Percentiles rank a stretch among this genome's conserved stretches.
Conservation (phyloP, 2,888 invertebrate species). For the Drosophila colorata region DNA sequence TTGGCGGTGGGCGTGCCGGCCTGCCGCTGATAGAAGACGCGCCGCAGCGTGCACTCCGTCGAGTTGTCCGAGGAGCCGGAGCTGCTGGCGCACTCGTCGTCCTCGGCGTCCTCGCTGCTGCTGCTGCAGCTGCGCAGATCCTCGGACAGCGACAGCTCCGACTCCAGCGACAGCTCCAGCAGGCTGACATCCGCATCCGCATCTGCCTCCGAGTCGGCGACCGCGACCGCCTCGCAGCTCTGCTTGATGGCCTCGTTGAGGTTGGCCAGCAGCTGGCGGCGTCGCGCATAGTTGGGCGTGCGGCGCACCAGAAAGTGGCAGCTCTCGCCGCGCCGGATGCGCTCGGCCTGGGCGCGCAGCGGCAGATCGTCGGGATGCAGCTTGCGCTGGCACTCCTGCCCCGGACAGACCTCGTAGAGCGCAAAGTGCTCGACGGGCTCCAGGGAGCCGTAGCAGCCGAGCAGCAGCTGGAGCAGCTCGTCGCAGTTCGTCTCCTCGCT, state of each 20-base stretch:
- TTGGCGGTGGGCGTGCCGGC: not conserved
- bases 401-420: slow-evolving; percentile 92
- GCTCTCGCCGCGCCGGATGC: slow-evolving; percentile 89
- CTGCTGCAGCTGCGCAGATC: slow-evolving; percentile 75
- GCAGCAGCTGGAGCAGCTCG: slow-evolving; percentile 92
- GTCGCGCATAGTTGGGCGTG: slow-evolving; percentile 90
- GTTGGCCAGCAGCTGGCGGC: slow-evolving; percentile 84
- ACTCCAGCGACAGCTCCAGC: slow-evolving; percentile 82
- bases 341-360: slow-evolving; percentile 90
- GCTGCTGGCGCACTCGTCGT: slow-evolving; percentile 77
- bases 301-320: slow-evolving; percentile 94
- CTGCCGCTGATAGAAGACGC: slow-evolving; percentile 58
- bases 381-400: slow-evolving; percentile 94
- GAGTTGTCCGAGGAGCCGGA: slow-evolving; percentile 82
- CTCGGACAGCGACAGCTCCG: slow-evolving; percentile 75
- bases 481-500: slow-evolving; percentile 95
- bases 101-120: slow-evolving; percentile 71
- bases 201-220: slow-evolving; percentile 11
- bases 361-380: slow-evolving; percentile 95
- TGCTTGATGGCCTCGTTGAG: slow-evolving; percentile 77
- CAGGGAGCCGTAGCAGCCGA: slow-evolving; percentile 93
- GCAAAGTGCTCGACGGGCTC: slow-evolving; percentile 95
- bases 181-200: slow-evolving; percentile 67
- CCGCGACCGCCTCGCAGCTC: slow-evolving; percentile 40
- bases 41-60: slow-evolving; percentile 71